Evolutionary conservation across 2,888 invertebrate species (phyloP), one percentile per base, ranked within the genome.

Genomic region (Melolontha melolontha): DNA sequence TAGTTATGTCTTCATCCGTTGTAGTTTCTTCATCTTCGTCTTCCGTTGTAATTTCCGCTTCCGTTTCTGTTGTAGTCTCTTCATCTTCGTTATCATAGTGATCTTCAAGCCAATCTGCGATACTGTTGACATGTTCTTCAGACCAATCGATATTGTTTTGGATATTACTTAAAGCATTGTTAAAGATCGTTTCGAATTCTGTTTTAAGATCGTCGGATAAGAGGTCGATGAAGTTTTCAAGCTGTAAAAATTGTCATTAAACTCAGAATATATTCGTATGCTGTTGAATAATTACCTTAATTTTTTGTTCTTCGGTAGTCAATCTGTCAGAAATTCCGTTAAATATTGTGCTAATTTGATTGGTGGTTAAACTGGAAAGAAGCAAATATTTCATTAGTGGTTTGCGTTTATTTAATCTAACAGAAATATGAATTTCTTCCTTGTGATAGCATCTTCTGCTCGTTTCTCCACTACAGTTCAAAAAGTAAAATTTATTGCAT

Each of bases 111-210:
- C 65, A 65, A 34, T 22, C 42, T 27, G 29, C 8, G 5, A 55
- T 47, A n/a, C 11, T 41, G 11, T 29, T 39, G 0, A 55, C 14
- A 29, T 65, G 12, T 29, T 34, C 11, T 16, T 27, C 16, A 10
- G 51, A n/a, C 54, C 54, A 65, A 6, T 42, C 14, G 10, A 47
- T 16, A 17, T 65, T 65, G 12, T 55, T 16, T 14, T 54, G 42
- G 11, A 65, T 55, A n/a, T 41, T 42, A 12, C 34, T 47, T 34
- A 29, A 27, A 12, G 65, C 65, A 29, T 2, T 44, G 7, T 16
- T 14, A 12, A 65, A 44, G 44, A 16, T 16, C 1, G 10, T n/a
- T 34, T 2, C 54, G 14, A 34, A 49, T 6, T 8, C n/a, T 5
- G 22, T 8, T 12, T 49, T 11, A 1, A 49, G 11, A 0, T 63